Base-by-base conservation (phyloP, 2,797 vertebrate species). In the Sebastes cheni region DNA sequence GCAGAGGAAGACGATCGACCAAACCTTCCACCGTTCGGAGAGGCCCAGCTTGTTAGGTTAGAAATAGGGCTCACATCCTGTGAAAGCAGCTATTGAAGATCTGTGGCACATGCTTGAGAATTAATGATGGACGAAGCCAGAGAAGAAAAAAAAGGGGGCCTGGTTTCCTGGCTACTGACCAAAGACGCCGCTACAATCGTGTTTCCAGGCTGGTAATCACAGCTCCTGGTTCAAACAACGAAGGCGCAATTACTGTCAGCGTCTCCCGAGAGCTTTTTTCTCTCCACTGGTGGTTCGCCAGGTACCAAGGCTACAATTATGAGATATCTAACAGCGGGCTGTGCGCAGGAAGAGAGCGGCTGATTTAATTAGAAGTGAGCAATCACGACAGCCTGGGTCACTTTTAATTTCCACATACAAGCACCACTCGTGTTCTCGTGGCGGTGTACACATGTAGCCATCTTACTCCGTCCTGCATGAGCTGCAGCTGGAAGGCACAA, bases 321-420 rank as follows among this genome's bases (percentile, higher is more conserved):
- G 79, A 83, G 86, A 80, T 64, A 77, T 83, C 80, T 79, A 83
- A 61, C 91, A 84, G 82, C 30, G 32, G 61, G 79, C 60, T 72
- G n/a, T 3, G 64, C 55, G 7, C 72, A 64, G 83, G 79, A 79
- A 75, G 80, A 83, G 80, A 86, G 82, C 74, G 6, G 79, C 77
- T 80, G 88, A 91, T 91, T 91, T 87, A 90, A 90, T 93, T 90
- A 88, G 85, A 78, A 80, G 77, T 32, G 67, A 89, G 87, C 27
- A 86, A 88, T 86, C 89, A 91, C 67, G 72, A 90, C 89, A 75
- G 75, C 71, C 75, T 4, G 75, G 83, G 73, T 86, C 82, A 82
- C 81, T 87, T 91, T 89, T 84, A 58, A 89, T 90, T 89, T 90
- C 79, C 82, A 88, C 79, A 61, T 29, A 55, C 58, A 22, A 77